These are phyloP conservation scores for Cabera pusaria DNA, from an alignment of 2,888 invertebrate species.

Conservation along the genomic window DNA sequence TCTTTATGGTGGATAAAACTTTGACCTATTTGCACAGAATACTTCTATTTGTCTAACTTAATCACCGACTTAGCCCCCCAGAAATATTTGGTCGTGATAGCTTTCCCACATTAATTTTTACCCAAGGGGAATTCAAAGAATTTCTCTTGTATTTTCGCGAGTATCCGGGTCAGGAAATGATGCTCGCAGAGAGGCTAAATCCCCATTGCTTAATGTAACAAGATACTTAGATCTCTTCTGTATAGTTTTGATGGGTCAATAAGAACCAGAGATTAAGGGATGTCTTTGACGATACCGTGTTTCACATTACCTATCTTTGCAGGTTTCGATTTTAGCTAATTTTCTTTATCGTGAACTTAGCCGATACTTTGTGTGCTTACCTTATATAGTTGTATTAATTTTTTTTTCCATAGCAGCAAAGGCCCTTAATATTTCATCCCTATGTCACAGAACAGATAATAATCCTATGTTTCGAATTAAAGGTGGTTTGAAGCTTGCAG, in stretches of 20 bases:
- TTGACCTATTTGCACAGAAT: no score
- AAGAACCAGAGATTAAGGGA: conserved; percentile 41
- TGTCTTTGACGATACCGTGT: conserved; percentile 22
- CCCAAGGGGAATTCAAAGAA: conserved; percentile 14
- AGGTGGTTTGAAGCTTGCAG: no score
- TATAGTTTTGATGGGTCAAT: conserved; percentile 44
- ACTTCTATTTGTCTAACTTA: conserved; percentile 9
- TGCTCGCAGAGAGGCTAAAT: conserved; percentile 41
- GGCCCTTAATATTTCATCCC: no score
- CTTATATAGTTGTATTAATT: no score
- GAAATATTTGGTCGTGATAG: conserved; percentile 14
- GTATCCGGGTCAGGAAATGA: conserved; percentile 35
- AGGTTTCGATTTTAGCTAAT: no score
- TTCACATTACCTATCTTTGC: neutral
- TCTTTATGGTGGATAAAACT: no score
- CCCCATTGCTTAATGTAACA: conserved; percentile 46
- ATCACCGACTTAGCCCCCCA: conserved; percentile 8
- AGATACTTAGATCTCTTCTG: conserved; percentile 43
- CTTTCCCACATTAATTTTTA: conserved; percentile 15
- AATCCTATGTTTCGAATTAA: no score
- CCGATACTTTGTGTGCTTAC: no score
- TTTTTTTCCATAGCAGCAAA: no score
- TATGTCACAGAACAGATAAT: no score
- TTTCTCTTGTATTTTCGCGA: conserved; percentile 26
- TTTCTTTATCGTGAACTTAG: no score